phyloP scores from a whole-genome alignment of 2,113 vertebrate species.

The Lasiurus cinereus region DNA sequence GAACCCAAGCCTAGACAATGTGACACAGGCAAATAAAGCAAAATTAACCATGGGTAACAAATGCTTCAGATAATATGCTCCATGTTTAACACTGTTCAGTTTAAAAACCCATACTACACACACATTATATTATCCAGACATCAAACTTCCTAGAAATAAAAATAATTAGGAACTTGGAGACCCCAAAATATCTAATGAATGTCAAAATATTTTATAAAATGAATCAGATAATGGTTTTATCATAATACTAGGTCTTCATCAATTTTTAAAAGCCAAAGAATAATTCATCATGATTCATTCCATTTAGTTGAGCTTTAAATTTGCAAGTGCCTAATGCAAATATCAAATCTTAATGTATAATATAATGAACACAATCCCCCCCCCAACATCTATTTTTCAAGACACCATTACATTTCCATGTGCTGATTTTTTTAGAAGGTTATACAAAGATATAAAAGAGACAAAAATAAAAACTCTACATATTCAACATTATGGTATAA shows the following conservation, averaged over 20 bases:
- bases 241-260: background rate
- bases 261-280: background rate
- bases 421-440: background rate
- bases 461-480: constrained; percentile 16
- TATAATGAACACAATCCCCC: background rate
- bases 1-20: background rate
- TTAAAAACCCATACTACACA: background rate
- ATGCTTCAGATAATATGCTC: background rate
- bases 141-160: constrained; percentile 42
- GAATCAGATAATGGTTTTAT: constrained; percentile 4
- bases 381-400: constrained; percentile 27
- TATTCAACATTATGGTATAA: background rate
- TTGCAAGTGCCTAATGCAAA: constrained; percentile 28
- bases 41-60: background rate
- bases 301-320: constrained; percentile 6
- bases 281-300: constrained; percentile 34
- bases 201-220: constrained; percentile 55
- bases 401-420: background rate
- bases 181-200: background rate
- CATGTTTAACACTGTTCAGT: background rate
- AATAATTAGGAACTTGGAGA: constrained; percentile 2
- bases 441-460: background rate
- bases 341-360: background rate
- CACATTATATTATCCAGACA: background rate
- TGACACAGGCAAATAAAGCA: constrained; percentile 1